phyloP scores from a whole-genome alignment of 2,113 vertebrate genomes.

The Vidua chalybeata region DNA sequence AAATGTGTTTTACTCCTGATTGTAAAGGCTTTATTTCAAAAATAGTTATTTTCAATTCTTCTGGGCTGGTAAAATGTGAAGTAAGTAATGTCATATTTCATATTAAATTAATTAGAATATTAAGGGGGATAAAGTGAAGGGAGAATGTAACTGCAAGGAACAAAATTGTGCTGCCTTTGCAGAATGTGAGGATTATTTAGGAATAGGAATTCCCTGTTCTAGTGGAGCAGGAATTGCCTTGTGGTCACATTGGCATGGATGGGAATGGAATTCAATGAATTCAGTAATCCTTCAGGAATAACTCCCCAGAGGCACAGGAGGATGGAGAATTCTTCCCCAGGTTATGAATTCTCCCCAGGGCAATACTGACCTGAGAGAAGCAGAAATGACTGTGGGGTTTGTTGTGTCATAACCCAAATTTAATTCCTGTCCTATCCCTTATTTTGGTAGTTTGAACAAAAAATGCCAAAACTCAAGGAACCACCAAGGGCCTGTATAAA shows the following conservation, averaged over 20 bases:
- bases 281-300: background rate
- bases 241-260: background rate
- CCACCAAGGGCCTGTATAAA: slow-evolving; percentile 76
- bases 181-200: background rate
- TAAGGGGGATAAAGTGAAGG: background rate
- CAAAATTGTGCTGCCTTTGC: background rate
- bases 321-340: background rate
- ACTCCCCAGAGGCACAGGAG: background rate
- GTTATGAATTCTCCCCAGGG: background rate
- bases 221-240: background rate
- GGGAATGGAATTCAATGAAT: background rate
- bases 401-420: background rate
- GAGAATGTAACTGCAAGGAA: background rate
- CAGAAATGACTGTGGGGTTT: background rate
- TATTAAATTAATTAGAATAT: background rate
- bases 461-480: slow-evolving; percentile 74
- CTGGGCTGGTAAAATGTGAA: slow-evolving; percentile 87
- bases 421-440: background rate
- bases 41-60: slow-evolving; percentile 85
- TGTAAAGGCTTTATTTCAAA: slow-evolving; percentile 86
- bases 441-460: slow-evolving; percentile 86
- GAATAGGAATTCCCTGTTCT: background rate
- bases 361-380: background rate
- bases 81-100: slow-evolving; percentile 66
- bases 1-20: slow-evolving; percentile 90